A percentile compares a stretch with the other conserved stretches of the same genome.
These are phyloP conservation scores for Pyrrhia umbra DNA, from an alignment of 2,888 invertebrate species.

Conservation along the genomic window DNA sequence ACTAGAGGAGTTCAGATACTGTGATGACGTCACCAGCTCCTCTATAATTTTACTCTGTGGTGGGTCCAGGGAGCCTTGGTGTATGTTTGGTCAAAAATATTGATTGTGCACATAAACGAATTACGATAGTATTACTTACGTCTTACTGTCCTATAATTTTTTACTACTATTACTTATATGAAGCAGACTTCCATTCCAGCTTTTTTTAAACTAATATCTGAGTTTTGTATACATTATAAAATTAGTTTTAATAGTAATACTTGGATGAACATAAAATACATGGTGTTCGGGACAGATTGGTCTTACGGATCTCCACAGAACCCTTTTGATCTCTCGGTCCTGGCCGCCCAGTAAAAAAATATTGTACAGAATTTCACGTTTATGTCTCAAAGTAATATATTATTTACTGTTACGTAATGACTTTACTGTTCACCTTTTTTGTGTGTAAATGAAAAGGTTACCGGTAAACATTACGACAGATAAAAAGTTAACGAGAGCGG, in stretches of 20 bases:
- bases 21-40: too few species aligned
- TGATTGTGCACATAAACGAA: slow-evolving; percentile 46
- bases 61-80: background rate
- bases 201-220: slow-evolving; percentile 49
- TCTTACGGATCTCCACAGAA: too few species aligned
- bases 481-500: slow-evolving; percentile 61
- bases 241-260: slow-evolving; percentile 48
- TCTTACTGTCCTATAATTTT: slow-evolving; percentile 50
- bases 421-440: slow-evolving; percentile 43
- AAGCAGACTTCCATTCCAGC: slow-evolving; percentile 66
- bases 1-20: too few species aligned
- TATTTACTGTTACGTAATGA: slow-evolving; percentile 55
- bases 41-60: background rate
- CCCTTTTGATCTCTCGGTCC: background rate
- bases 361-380: slow-evolving; percentile 62
- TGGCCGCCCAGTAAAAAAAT: slow-evolving; percentile 13
- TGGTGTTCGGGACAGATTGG: background rate
- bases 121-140: slow-evolving; percentile 35
- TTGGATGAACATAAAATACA: slow-evolving; percentile 51
- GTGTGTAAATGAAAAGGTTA: slow-evolving; percentile 45
- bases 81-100: slow-evolving; percentile 55
- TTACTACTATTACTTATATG: slow-evolving; percentile 54
- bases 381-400: slow-evolving; percentile 67
- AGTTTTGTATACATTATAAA: slow-evolving; percentile 53
- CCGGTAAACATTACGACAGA: slow-evolving; percentile 40